These are phyloP conservation scores for Dryobates pubescens DNA, from an alignment of 2,797 vertebrate species.

Conservation along the genomic window DNA sequence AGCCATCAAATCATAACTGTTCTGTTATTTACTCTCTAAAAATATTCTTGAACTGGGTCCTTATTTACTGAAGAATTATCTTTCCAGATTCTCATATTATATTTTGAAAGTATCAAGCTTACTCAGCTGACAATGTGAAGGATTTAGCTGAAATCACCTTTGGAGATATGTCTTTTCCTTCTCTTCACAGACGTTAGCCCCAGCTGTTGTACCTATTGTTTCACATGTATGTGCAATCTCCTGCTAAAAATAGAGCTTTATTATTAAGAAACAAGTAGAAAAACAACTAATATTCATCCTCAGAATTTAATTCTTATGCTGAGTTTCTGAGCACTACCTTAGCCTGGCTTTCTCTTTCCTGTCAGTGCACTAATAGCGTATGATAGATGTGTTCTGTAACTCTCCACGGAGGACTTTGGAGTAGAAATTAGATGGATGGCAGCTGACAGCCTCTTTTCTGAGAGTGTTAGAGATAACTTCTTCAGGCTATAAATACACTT, in stretches of 20 bases:
- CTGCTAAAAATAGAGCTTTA: not conserved
- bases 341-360: not conserved
- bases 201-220: not conserved
- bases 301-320: not conserved
- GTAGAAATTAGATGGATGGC: not conserved
- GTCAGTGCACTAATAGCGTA: not conserved
- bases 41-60: not conserved
- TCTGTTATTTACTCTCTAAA: not conserved
- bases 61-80: not conserved
- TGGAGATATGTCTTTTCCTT: not conserved
- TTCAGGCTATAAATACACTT: not conserved
- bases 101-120: not conserved
- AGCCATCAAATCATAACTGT: not conserved
- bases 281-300: not conserved
- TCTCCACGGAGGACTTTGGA: not conserved
- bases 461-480: not conserved
- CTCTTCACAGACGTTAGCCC: not conserved
- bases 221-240: not conserved
- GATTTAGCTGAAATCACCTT: conserved; percentile 2
- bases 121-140: not conserved
- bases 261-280: not conserved
- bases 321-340: not conserved
- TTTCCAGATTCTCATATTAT: not conserved
- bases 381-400: not conserved
- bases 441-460: not conserved